A percentile compares a stretch with the other conserved stretches of the same genome.
Evolutionary conservation across 2,113 vertebrate species (phyloP).

Genomic region (Nerophis lumbriciformis): DNA sequence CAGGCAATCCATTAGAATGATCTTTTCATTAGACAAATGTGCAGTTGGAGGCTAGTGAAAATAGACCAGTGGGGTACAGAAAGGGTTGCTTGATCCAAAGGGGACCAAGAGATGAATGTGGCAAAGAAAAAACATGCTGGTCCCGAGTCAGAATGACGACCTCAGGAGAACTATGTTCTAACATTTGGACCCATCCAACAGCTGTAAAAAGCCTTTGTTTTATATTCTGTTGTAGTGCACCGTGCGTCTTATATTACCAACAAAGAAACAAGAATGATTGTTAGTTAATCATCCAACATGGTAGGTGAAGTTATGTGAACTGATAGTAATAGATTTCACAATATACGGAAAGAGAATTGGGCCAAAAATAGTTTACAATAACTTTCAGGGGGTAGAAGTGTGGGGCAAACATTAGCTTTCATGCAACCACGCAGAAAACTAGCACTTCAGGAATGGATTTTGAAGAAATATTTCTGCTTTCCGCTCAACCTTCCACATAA

Average conservation of each 20-base stretch:
- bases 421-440: slow-evolving; percentile 54
- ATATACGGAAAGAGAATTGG: slow-evolving; percentile 1
- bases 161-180: slow-evolving; percentile 36
- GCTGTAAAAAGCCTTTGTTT: not conserved
- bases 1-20: slow-evolving; percentile 63
- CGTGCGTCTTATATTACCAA: not conserved
- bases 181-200: slow-evolving; percentile 27
- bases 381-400: not conserved
- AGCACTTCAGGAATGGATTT: slow-evolving; percentile 44
- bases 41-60: slow-evolving; percentile 52
- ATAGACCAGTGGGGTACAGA: slow-evolving; percentile 46
- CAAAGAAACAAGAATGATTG: not conserved
- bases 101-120: slow-evolving; percentile 30
- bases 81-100: slow-evolving; percentile 47
- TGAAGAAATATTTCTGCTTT: slow-evolving; percentile 22
- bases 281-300: slow-evolving; percentile 6
- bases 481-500: slow-evolving; percentile 27
- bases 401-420: slow-evolving; percentile 50
- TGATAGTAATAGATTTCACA: slow-evolving; percentile 11
- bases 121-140: slow-evolving; percentile 30
- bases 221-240: slow-evolving; percentile 9
- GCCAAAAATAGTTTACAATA: slow-evolving; percentile 13
- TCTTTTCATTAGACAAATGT: slow-evolving; percentile 64
- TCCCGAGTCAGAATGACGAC: slow-evolving; percentile 35
- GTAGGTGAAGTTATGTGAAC: slow-evolving; percentile 3